A percentile compares a stretch with the other conserved stretches of the same genome.
Conservation (phyloP, 2,888 invertebrate species). For the Amblyjoppa fuscipennis region DNA sequence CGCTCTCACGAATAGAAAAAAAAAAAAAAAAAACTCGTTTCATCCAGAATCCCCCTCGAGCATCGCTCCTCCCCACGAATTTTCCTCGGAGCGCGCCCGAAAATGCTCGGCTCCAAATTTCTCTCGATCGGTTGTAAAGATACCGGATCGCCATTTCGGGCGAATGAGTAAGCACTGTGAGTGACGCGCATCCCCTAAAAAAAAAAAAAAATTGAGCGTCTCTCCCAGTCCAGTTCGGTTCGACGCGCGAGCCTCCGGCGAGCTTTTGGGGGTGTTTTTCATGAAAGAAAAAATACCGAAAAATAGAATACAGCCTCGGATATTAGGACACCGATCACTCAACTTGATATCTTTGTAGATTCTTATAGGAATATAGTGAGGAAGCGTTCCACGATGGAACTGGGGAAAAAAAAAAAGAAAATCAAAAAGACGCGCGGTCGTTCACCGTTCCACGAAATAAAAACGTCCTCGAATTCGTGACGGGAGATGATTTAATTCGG, state of each 20-base stretch:
- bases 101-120: constrained; percentile 51
- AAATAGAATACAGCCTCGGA: constrained; percentile 39
- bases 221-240: constrained; percentile 8
- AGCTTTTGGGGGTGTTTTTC: not conserved
- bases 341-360: constrained; percentile 54
- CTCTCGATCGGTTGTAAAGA: constrained; percentile 62
- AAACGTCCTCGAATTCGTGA: constrained; percentile 60
- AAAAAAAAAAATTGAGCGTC: constrained; percentile 21
- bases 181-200: constrained; percentile 20
- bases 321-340: constrained; percentile 51
- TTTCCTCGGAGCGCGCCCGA: constrained; percentile 34
- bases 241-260: constrained; percentile 7
- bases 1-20: not conserved
- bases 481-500: constrained; percentile 67
- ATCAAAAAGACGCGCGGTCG: constrained; percentile 60
- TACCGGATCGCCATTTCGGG: constrained; percentile 44
- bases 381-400: constrained; percentile 46
- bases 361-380: constrained; percentile 5
- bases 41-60: constrained; percentile 24
- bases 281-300: not conserved
- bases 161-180: constrained; percentile 61
- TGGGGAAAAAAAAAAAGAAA: not conserved
- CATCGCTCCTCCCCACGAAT: not conserved
- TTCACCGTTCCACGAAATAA: constrained; percentile 69
- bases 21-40: constrained; percentile 25